A percentile compares a stretch with the other conserved stretches of the same genome.
phyloP scores from a whole-genome alignment of 2,797 vertebrate genomes.

The Lutjanus campechanus region DNA sequence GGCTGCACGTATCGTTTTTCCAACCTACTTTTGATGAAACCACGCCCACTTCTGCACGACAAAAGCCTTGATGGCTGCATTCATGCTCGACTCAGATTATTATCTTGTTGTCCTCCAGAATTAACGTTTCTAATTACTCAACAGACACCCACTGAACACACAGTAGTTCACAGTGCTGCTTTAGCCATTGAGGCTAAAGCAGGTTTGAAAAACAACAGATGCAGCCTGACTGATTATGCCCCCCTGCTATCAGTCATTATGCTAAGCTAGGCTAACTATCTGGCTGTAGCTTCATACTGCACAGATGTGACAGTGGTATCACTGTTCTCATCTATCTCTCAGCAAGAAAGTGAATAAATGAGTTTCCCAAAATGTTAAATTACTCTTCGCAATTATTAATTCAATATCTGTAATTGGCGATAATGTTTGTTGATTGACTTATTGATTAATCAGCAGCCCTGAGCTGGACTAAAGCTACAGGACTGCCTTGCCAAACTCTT shows the following conservation, averaged over 20 bases:
- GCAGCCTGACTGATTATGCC: no score
- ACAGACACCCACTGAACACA: no score
- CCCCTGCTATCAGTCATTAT: neutral
- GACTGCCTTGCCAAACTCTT: neutral
- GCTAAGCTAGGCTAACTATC: constrained; percentile 5
- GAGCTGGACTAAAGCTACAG: neutral
- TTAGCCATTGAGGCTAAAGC: no score
- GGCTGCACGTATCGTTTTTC: no score
- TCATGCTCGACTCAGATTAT: no score
- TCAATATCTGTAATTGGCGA: neutral
- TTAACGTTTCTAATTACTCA: no score
- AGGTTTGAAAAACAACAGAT: no score
- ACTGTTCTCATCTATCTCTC: neutral
- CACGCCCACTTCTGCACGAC: no score
- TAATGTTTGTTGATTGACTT: neutral
- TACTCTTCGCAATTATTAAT: neutral
- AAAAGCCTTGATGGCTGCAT: no score
- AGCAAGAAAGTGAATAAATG: neutral
- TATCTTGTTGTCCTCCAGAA: no score
- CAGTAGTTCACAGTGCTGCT: no score
- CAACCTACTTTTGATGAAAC: no score
- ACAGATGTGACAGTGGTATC: neutral
- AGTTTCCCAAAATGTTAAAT: neutral
- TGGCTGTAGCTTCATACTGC: neutral
- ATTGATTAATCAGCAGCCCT: neutral